Evolutionary conservation across 2,888 invertebrate species (phyloP).

Genomic region (Tupiocoris notatus): DNA sequence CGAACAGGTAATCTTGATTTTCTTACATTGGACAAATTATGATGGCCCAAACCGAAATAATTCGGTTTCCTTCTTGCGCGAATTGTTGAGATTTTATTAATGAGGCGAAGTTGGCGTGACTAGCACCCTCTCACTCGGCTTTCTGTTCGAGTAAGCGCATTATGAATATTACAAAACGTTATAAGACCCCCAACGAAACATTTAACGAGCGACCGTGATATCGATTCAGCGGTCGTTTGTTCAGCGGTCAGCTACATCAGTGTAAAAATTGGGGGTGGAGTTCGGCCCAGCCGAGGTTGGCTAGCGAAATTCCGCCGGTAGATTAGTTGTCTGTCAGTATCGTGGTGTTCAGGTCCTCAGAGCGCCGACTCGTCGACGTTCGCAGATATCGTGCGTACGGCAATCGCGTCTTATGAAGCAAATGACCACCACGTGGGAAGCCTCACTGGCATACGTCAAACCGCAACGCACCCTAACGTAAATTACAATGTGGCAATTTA

Average conservation of each 20-base stretch:
- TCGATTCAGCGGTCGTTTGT: not conserved
- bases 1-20: too few species aligned
- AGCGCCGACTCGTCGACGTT: too few species aligned
- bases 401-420: not conserved
- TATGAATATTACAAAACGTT: not conserved
- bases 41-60: too few species aligned
- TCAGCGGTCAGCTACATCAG: not conserved
- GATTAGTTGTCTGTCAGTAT: too few species aligned
- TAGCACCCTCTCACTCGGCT: not conserved
- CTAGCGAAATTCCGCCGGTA: too few species aligned
- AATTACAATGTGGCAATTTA: too few species aligned
- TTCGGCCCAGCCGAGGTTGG: not conserved
- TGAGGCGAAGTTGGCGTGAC: not conserved
- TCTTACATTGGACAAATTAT: too few species aligned
- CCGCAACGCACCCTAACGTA: not conserved
- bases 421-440: slow-evolving; percentile 21
- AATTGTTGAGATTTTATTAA: not conserved
- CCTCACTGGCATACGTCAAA: slow-evolving; percentile 5
- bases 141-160: not conserved
- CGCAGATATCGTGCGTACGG: too few species aligned
- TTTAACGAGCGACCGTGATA: not conserved
- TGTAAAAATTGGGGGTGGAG: not conserved
- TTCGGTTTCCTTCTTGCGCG: too few species aligned
- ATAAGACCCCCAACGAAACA: not conserved
- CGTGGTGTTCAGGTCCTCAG: too few species aligned